A percentile compares a stretch with the other conserved stretches of the same genome.
phyloP scores from a whole-genome alignment of 2,797 vertebrate species.

The Meriones psammophilus region DNA sequence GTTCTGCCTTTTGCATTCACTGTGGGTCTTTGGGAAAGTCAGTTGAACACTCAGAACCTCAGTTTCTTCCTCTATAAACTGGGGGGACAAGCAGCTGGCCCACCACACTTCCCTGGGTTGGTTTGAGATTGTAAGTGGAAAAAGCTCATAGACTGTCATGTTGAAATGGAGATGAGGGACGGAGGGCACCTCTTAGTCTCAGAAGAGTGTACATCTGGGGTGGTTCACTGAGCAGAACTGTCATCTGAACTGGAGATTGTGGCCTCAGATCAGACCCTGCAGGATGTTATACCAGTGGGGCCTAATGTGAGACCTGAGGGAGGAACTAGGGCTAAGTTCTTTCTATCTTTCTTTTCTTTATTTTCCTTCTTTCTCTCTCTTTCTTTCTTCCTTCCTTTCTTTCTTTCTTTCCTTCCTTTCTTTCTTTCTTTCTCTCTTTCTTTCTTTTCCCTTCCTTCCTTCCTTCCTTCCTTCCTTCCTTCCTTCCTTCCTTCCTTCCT shows the following conservation, averaged over 20 bases:
- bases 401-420: background rate
- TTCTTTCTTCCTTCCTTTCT: no score
- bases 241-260: background rate
- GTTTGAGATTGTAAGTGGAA: background rate
- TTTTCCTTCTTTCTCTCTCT: background rate
- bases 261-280: background rate
- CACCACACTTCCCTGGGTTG: background rate
- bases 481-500: rapidly evolving
- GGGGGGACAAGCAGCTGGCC: background rate
- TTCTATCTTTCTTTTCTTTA: background rate
- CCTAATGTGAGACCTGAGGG: background rate
- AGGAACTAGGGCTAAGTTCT: background rate
- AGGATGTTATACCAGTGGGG: background rate
- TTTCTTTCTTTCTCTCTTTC: rapidly evolving
- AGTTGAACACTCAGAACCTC: slow-evolving; percentile 40
- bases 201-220: background rate
- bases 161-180: background rate
- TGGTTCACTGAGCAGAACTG: background rate
- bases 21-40: slow-evolving; percentile 59
- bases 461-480: background rate
- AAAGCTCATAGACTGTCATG: background rate
- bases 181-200: background rate
- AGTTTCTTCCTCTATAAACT: slow-evolving; percentile 41
- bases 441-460: background rate
- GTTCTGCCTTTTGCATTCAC: slow-evolving; percentile 58